A percentile compares a stretch with the other conserved stretches of the same genome.
Conservation (phyloP, 2,888 invertebrate genomes). For the Lymantria monacha region DNA sequence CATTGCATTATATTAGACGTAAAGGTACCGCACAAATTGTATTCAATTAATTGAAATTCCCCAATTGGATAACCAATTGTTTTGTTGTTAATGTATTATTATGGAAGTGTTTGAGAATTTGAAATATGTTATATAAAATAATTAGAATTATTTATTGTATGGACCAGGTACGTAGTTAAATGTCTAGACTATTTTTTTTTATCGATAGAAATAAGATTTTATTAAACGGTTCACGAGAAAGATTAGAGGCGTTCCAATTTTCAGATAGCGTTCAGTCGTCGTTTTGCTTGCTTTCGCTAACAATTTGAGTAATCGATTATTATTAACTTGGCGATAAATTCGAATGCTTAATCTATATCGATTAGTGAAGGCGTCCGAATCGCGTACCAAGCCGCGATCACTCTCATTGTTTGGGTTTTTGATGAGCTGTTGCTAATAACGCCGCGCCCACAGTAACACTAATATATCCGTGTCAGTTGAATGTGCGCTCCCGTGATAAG, state of each 20-base stretch:
- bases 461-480: conserved; percentile 58
- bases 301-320: conserved; percentile 40
- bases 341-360: conserved; percentile 59
- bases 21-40: conserved; percentile 27
- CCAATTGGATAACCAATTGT: too few species aligned
- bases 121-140: too few species aligned
- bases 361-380: conserved; percentile 55
- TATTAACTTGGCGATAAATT: conserved; percentile 46
- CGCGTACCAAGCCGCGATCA: conserved; percentile 77
- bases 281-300: conserved; percentile 41
- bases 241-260: conserved; percentile 37
- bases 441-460: conserved; percentile 55
- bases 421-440: conserved; percentile 71
- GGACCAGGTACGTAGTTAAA: too few species aligned
- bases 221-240: conserved; percentile 26
- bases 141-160: too few species aligned
- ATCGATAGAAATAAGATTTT: conserved; percentile 29
- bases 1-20: conserved; percentile 6
- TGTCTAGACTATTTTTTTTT: too few species aligned
- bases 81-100: too few species aligned
- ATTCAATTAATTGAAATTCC: too few species aligned
- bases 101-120: too few species aligned
- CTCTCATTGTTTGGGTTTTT: conserved; percentile 75
- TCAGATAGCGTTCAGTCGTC: conserved; percentile 39
- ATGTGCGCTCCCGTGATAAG: conserved; percentile 53